Evolutionary conservation across 2,888 invertebrate species (phyloP).

Genomic region (Conus canariensis): DNA sequence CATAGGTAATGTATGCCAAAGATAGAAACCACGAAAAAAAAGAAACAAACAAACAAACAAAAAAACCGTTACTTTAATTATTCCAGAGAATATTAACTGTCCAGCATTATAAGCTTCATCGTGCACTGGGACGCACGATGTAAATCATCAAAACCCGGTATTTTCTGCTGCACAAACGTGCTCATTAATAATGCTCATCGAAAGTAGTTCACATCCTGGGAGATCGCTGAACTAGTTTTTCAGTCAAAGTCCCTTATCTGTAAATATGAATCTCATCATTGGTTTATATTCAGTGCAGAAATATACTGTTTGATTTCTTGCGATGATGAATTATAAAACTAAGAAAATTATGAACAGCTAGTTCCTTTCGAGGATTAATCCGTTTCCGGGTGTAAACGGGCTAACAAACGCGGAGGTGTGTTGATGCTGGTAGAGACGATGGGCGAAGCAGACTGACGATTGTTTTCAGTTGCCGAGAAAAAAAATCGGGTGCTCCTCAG

Average conservation of each 20-base stretch:
- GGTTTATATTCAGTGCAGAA: not conserved
- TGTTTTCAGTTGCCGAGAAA: not conserved
- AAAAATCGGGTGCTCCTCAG: constrained; percentile 10
- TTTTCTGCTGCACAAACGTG: not conserved
- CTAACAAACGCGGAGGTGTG: constrained; percentile 47
- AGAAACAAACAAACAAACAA: not conserved
- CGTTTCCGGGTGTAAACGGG: constrained; percentile 40
- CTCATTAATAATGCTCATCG: constrained; percentile 17
- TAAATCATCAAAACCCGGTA: not conserved
- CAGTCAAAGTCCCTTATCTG: no score
- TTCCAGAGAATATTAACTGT: no score
- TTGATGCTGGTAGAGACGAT: not conserved
- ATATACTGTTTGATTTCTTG: no score
- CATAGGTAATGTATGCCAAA: not conserved
- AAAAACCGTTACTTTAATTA: no score
- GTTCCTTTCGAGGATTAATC: constrained; percentile 24
- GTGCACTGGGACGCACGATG: not conserved
- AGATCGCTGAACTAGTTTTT: not conserved
- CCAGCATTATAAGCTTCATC: not conserved
- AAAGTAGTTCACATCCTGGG: not conserved
- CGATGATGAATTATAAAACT: not conserved
- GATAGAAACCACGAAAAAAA: not conserved
- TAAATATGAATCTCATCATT: not conserved
- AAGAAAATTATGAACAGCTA: not conserved
- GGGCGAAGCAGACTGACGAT: constrained; percentile 12